phyloP scores from a whole-genome alignment of 2,888 invertebrate genomes.

The Drosophila histrio region DNA sequence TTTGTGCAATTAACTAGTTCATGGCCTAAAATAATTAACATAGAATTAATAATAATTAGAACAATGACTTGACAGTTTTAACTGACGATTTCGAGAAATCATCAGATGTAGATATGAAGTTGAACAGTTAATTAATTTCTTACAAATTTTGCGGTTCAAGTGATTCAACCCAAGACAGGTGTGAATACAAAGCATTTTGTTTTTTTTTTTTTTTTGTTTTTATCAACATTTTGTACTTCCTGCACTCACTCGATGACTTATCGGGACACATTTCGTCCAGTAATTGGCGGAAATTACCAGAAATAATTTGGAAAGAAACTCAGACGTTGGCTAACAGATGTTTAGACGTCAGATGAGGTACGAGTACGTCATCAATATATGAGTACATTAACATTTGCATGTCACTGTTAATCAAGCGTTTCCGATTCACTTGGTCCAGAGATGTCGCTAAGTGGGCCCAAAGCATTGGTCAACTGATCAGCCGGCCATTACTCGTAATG shows the following conservation, averaged over 20 bases:
- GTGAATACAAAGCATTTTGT: constrained; percentile 6
- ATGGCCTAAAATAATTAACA: constrained; percentile 9
- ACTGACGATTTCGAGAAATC: constrained; percentile 2
- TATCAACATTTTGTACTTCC: constrained; percentile 28
- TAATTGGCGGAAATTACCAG: constrained; percentile 9
- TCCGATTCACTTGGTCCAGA: constrained; percentile 9
- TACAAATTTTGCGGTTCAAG: not conserved
- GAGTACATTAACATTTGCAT: constrained; percentile 33
- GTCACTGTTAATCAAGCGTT: constrained; percentile 38
- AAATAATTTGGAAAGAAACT: not conserved
- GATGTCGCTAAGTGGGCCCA: constrained; percentile 32
- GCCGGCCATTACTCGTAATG: not conserved
- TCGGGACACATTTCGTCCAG: constrained; percentile 1
- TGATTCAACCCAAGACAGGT: constrained; percentile 17
- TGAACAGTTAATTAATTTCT: constrained; percentile 9
- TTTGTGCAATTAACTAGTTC: constrained; percentile 8
- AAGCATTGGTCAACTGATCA: constrained; percentile 18
- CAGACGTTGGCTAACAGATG: constrained; percentile 26
- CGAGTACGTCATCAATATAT: constrained; percentile 24
- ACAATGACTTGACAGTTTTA: not conserved
- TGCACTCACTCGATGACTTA: not conserved
- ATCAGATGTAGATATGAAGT: not conserved
- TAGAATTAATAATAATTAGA: not conserved
- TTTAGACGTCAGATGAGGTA: constrained; percentile 17
- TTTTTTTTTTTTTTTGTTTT: no score